Percentiles rank a stretch among this genome's conserved stretches.
phyloP scores from a whole-genome alignment of 2,888 invertebrate species.

The Leptopilina drosophilae region DNA sequence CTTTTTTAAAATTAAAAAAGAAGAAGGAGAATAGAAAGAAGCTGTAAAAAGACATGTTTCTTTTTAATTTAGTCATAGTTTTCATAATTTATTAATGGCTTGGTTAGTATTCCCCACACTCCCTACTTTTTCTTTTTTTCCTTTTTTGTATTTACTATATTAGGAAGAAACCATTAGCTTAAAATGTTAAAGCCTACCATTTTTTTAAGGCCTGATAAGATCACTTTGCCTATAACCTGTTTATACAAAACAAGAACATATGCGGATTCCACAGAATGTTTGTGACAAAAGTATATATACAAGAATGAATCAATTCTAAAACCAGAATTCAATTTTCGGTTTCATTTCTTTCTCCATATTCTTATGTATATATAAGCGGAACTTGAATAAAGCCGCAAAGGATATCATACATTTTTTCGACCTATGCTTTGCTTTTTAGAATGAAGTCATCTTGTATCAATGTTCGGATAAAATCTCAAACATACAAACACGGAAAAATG shows the following conservation, averaged over 20 bases:
- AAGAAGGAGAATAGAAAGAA: background rate
- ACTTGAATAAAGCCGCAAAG: slow-evolving; percentile 45
- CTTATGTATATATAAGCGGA: background rate
- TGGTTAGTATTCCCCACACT: background rate
- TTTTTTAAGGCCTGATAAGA: slow-evolving; percentile 30
- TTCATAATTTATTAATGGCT: background rate
- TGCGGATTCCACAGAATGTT: background rate
- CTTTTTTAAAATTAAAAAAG: background rate
- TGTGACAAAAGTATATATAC: slow-evolving; percentile 16
- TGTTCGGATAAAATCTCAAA: slow-evolving; percentile 31
- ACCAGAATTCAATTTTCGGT: slow-evolving; percentile 36
- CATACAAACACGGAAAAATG: too few species aligned
- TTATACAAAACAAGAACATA: slow-evolving; percentile 30
- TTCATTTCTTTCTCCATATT: background rate
- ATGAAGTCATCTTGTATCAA: slow-evolving; percentile 56
- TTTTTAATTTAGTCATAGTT: slow-evolving; percentile 17
- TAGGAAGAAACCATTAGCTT: slow-evolving; percentile 9
- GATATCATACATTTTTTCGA: slow-evolving; percentile 50
- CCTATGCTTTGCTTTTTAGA: slow-evolving; percentile 51
- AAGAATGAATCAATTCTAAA: slow-evolving; percentile 26
- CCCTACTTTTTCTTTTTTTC: background rate
- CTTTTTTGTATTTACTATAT: background rate
- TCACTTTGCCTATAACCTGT: slow-evolving; percentile 33
- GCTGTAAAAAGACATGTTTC: slow-evolving; percentile 2
- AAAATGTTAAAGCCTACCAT: slow-evolving; percentile 19